A percentile compares a stretch with the other conserved stretches of the same genome.
These are phyloP conservation scores for Diorhabda carinulata DNA, from an alignment of 1,140 invertebrate genomes.

Conservation along the genomic window DNA sequence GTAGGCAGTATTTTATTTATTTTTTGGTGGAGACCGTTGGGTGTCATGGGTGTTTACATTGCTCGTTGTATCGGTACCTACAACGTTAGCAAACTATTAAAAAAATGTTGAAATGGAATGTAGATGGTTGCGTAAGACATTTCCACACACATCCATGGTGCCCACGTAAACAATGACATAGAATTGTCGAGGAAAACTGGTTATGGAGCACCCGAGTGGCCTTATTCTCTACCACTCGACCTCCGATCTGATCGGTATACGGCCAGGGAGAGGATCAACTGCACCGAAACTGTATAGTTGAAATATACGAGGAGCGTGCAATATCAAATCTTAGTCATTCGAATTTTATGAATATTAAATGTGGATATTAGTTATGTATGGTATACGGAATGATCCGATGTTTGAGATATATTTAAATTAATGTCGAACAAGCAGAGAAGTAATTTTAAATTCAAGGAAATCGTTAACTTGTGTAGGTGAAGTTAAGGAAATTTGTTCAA, in stretches of 20 bases:
- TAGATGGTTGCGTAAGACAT: conserved; percentile 22
- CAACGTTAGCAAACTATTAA: conserved; percentile 19
- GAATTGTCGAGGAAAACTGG: conserved; percentile 26
- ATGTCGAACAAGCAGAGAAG: no score
- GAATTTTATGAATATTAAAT: no score
- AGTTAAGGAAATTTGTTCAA: no score
- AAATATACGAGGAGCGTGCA: no score
- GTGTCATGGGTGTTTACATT: not conserved
- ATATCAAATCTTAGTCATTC: no score
- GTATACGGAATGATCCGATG: no score
- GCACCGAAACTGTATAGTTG: not conserved
- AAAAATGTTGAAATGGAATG: conserved; percentile 18
- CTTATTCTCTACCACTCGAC: conserved; percentile 19
- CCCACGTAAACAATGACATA: conserved; percentile 26
- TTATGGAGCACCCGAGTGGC: conserved; percentile 22
- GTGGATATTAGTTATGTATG: no score
- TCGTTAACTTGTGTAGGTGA: no score
- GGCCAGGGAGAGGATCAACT: conserved; percentile 4
- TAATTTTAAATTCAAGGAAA: no score
- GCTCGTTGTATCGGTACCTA: not conserved
- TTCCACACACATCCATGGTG: conserved; percentile 23
- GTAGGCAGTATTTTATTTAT: not conserved
- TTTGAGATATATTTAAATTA: no score
- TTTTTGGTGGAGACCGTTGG: not conserved
- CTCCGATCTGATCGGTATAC: conserved; percentile 22